Base-by-base conservation (phyloP, 2,888 invertebrate species). In the Acanthosepion lycidas region DNA sequence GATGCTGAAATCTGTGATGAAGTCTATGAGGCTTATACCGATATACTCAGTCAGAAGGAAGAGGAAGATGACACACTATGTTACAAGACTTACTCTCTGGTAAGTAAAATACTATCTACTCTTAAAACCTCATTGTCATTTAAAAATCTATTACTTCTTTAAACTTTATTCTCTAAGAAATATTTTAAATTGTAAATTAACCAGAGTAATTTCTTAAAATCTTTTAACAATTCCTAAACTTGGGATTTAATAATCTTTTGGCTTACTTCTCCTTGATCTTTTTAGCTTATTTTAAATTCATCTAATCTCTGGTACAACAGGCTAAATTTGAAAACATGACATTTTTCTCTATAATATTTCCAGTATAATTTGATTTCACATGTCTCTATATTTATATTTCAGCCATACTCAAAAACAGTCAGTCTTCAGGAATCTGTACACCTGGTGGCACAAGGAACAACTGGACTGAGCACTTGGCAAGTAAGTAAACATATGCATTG, bases 381-480 rank as follows among this genome's bases (percentile, higher is more conserved):
- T 1, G 0, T 59, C 23, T 6, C 59, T 94, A 15, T 49, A 95
- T 78, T 95, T 42, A 91, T 33, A 94, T 95, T 95, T 15, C 95
- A 97, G 97, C 96, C 96, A 53, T 94, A 94, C 53, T 95, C 96
- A 91, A 96, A 95, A 20, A 95, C 94, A 94, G 96, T 97, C 26
- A 96, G 96, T 18, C 94, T 97, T n/a, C 96, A 97, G 94, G 97
- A 97, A 94, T 97, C 97, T 33, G 96, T 96, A 15, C 96, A 96
- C 94, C 95, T 97, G 94, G 96, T 97, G 64, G 96, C 96, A 53
- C 96, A 96, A 95, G 97, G 97, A 53, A 97, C 97, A 42, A 97
- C 97, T 55, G 97, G 97, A 55, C 96, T 97, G 5, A 96, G 96
- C 94, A 97, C 97, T 18, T 97, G 97, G 97, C 97, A 96, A 96